Evolutionary conservation across 92 coral and sea anemone species (phyloP), one percentile per base, ranked within the genome.

Genomic region (Muricea muricata): DNA sequence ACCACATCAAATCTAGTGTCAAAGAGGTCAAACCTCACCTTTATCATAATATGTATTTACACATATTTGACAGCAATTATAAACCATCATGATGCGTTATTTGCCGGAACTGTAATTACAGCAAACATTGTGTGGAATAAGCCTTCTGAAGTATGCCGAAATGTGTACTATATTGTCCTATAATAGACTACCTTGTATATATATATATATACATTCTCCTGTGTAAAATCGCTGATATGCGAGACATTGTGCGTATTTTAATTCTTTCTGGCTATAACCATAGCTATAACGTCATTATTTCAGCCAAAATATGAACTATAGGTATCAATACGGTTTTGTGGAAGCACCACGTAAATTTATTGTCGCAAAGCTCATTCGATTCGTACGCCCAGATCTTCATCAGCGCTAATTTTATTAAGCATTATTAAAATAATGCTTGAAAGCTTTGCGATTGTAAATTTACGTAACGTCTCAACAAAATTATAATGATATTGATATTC

Each of bases 91-190:
- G 17, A 39, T 63, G 39, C 30, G 39, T 63, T 32, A 26, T 63
- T 63, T 63, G 70, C 70, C 70, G 34, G 70, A 20, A 14, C n/a
- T 63, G 70, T 63, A 63, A 63, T 63, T 63, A 63, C 35, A 63
- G 70, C 70, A 63, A 63, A 63, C 70, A 63, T 26, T 63, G 70
- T 28, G 70, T 28, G 37, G 70, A 13, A 32, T 54, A 57, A 63
- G 39, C 70, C 70, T 63, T 63, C 37, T 26, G 70, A 63, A 63
- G 70, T 63, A 28, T 26, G 70, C 70, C 70, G 70, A 63, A 63
- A 63, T 28, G 35, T 26, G 70, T 39, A 18, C 30, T 28, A 63
- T 63, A 26, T 63, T 63, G 37, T 29, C 37, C 37, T 29, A 12
- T 30, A 14, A 5, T 28, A 26, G 37, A 3, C 70, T 21, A 30